Conservation (phyloP, 2,113 vertebrate species). For the Rhinolophus sinicus region DNA sequence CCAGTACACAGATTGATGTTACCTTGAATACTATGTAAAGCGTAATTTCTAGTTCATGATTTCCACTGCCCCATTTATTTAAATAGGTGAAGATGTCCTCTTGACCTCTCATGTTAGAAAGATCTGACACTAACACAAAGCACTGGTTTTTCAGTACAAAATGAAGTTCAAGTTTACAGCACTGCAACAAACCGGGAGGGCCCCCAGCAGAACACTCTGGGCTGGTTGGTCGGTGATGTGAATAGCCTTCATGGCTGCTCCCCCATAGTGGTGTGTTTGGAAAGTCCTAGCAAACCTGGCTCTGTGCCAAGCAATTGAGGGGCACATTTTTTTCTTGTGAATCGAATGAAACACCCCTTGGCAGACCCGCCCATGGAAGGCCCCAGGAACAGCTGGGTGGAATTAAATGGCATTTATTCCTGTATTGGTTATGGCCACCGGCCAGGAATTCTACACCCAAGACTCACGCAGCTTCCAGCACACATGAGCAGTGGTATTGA, state of each 20-base stretch:
- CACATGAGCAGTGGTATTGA: background rate
- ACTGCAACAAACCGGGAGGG: no score
- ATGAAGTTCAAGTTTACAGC: background rate
- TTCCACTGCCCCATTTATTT: background rate
- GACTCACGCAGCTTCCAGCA: background rate
- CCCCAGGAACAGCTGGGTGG: constrained; percentile 72
- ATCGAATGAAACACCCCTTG: constrained; percentile 59
- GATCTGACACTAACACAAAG: background rate
- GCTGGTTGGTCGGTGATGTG: background rate
- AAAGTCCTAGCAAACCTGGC: constrained; percentile 38
- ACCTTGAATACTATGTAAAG: background rate
- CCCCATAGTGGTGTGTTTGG: background rate
- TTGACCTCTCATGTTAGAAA: background rate
- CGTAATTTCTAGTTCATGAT: background rate
- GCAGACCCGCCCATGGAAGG: constrained; percentile 54
- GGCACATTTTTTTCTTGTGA: constrained; percentile 56
- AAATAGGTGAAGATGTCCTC: constrained; percentile 11
- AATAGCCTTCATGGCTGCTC: background rate
- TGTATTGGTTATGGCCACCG: constrained; percentile 63
- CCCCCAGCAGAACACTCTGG: background rate
- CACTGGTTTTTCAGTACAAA: background rate
- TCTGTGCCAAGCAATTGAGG: constrained; percentile 40
- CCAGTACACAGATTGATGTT: background rate
- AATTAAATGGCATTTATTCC: constrained; percentile 74
- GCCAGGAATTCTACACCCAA: constrained; percentile 58